A percentile compares a stretch with the other conserved stretches of the same genome.
phyloP scores from a whole-genome alignment of 2,888 invertebrate genomes.

The Chironomus riparius region DNA sequence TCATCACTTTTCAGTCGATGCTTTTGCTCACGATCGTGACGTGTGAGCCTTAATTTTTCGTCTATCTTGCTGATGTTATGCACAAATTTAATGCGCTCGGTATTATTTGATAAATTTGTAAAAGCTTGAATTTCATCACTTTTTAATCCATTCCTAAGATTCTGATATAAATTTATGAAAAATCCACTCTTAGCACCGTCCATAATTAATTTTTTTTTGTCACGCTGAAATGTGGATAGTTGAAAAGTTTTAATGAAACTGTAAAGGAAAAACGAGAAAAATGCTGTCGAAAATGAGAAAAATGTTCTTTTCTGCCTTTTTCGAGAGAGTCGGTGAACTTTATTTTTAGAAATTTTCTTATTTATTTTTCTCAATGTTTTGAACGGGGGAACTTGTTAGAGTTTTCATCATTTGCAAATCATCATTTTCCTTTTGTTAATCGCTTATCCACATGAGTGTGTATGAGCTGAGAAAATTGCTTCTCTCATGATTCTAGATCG shows the following conservation, averaged over 20 bases:
- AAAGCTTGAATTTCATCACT: constrained; percentile 55
- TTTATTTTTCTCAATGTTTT: background rate
- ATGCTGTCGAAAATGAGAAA: background rate
- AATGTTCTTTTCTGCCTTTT: background rate
- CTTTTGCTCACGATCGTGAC: constrained; percentile 39
- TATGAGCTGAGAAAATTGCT: too few species aligned
- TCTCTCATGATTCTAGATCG: too few species aligned
- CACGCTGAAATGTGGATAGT: background rate
- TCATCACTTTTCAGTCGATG: constrained; percentile 33
- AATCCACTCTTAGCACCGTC: constrained; percentile 40
- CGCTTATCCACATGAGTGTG: too few species aligned
- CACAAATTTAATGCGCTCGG: constrained; percentile 56
- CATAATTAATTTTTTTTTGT: background rate
- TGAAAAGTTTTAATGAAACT: constrained; percentile 18
- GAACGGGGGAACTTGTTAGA: background rate
- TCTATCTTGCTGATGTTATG: constrained; percentile 44
- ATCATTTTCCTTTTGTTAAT: too few species aligned
- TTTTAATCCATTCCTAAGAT: constrained; percentile 47
- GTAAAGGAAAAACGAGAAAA: constrained; percentile 6
- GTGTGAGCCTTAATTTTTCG: constrained; percentile 46
- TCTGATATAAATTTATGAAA: constrained; percentile 57
- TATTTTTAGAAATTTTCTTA: constrained; percentile 16
- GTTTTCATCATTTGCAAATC: too few species aligned
- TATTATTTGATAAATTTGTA: constrained; percentile 51
- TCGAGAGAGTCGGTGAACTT: constrained; percentile 15